phyloP scores from a whole-genome alignment of 2,888 invertebrate species.

The Rhodophaea formosa region DNA sequence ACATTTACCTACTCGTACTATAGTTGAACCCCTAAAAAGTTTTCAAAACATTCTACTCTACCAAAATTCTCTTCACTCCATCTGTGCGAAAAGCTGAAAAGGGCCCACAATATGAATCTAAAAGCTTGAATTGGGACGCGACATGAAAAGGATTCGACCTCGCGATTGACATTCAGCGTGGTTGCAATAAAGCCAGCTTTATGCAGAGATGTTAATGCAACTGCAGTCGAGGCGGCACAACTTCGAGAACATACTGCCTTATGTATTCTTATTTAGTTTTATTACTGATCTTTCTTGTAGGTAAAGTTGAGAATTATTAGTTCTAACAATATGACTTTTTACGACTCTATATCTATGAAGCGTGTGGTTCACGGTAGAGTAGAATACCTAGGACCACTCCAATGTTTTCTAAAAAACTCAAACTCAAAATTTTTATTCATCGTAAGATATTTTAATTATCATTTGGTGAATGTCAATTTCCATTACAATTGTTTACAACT shows the following conservation, averaged over 20 bases:
- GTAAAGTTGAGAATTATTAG: too few relatives aligned
- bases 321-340: too few relatives aligned
- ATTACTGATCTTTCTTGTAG: too few relatives aligned
- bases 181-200: conserved; percentile 60
- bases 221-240: conserved; percentile 28
- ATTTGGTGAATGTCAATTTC: too few relatives aligned
- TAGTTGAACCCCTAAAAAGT: background rate
- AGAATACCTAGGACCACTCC: too few relatives aligned
- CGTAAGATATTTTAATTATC: too few relatives aligned
- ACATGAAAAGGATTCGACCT: conserved; percentile 49
- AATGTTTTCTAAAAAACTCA: too few relatives aligned
- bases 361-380: too few relatives aligned
- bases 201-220: conserved; percentile 68
- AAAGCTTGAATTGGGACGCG: conserved; percentile 13
- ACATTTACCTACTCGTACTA: background rate
- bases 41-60: background rate
- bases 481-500: too few relatives aligned
- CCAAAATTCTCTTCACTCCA: background rate
- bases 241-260: conserved; percentile 4
- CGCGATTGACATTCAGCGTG: conserved; percentile 64
- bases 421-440: too few relatives aligned
- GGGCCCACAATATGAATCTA: conserved; percentile 9
- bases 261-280: background rate
- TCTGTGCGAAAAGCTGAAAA: background rate
- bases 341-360: too few relatives aligned